phyloP scores from a whole-genome alignment of 1,140 invertebrate species.

The Aplysia californica region DNA sequence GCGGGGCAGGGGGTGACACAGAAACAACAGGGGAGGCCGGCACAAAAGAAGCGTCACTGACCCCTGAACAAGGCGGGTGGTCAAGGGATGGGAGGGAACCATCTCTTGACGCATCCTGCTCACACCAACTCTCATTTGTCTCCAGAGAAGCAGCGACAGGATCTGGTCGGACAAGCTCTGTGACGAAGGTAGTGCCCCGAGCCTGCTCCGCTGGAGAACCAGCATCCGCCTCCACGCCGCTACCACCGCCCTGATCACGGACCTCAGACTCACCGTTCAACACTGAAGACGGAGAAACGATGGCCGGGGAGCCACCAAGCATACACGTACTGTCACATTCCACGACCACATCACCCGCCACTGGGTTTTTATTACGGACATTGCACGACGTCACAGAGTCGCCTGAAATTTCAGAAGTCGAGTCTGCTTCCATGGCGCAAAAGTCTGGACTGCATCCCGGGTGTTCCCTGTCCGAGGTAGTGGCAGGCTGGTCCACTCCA shows the following conservation, averaged over 20 bases:
- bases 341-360: neutral
- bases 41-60: neutral
- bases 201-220: neutral
- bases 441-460: constrained; percentile 9
- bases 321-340: constrained; percentile 39
- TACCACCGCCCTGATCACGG: neutral
- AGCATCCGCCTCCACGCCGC: neutral
- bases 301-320: constrained; percentile 25
- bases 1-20: neutral
- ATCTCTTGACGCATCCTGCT: neutral
- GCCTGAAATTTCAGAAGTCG: constrained; percentile 28
- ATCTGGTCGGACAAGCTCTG: neutral
- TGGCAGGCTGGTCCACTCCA: too few relatives aligned
- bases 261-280: constrained; percentile 6
- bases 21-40: neutral
- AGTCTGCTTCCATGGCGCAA: constrained; percentile 34
- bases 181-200: neutral
- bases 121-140: neutral
- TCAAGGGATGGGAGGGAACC: neutral
- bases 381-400: neutral
- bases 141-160: too few relatives aligned
- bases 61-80: neutral
- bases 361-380: neutral
- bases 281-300: constrained; percentile 27
- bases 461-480: neutral